Base-by-base conservation (phyloP, 2,113 vertebrate species). In the Colinus virginianus region DNA sequence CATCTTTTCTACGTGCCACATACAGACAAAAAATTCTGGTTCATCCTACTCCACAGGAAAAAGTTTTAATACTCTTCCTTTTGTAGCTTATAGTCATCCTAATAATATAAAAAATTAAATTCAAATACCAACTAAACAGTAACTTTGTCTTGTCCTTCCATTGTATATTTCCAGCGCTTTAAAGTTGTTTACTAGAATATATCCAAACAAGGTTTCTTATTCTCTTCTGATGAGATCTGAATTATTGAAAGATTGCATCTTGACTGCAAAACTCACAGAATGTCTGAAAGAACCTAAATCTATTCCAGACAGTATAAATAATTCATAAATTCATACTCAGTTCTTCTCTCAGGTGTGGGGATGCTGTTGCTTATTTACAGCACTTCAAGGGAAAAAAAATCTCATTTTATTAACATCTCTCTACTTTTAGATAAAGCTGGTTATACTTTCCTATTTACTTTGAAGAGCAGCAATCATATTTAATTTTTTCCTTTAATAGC, bases 211-310 rank as follows among this genome's bases (percentile, higher is more conserved):
- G 7, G 77, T n/a, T 90, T 90, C 64, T 84, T 78, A 80, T 49
- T 94, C 70, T 79, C 88, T 80, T 90, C 81, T 91, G 90, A 95
- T 97, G 94, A 95, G 84, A 94, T 92, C 58, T 97, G 96, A 97
- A 94, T 97, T 96, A 96, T 94, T 97, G 95, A 96, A 94, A 88
- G 76, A 96, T 91, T 95, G 58, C 61, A 89, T 96, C 86, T 83
- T 95, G 88, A 96, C 95, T 95, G 70, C 71, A 93, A 94, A 96
- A 96, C 91, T 95, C 79, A 49, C 55, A 85, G 79, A 94, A 85
- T 84, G 86, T 90, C 94, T 94, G 62, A 84, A 95, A 88, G 82
- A 91, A 92, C 87, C 70, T 96, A 86, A 95, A 95, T 96, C 87
- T 96, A 67, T 96, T 94, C 78, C 42, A 93, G 36, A 86, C 67